These are phyloP conservation scores for Oophaga pumilio DNA, from an alignment of 2,113 vertebrate species.

Conservation along the genomic window DNA sequence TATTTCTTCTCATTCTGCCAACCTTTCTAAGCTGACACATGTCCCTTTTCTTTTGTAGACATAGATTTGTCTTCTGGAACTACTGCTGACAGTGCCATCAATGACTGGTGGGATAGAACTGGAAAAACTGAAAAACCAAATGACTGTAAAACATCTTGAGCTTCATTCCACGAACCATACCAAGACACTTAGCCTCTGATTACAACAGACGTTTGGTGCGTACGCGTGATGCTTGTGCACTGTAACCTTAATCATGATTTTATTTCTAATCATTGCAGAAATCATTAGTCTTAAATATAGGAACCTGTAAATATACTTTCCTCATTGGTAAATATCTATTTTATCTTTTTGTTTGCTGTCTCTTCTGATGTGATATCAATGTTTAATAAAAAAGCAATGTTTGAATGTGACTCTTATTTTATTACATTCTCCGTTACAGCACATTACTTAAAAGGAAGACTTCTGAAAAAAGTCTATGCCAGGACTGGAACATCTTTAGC, in stretches of 20 bases:
- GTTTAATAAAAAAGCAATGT: no score
- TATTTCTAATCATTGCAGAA: background rate
- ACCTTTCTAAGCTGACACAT: background rate
- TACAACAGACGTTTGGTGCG: no score
- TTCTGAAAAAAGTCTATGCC: no score
- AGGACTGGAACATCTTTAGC: no score
- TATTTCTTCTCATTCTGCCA: background rate
- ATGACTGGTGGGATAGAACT: conserved; percentile 58
- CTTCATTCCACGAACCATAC: background rate
- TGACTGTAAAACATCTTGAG: conserved; percentile 64
- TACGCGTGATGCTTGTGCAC: background rate
- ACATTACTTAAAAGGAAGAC: no score
- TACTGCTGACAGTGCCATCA: conserved; percentile 42
- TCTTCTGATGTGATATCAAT: no score
- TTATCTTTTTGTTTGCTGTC: no score
- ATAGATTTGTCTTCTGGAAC: background rate
- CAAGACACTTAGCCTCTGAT: no score
- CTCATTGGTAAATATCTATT: no score
- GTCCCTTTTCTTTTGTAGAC: conserved; percentile 58
- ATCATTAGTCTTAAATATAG: background rate
- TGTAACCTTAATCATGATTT: background rate
- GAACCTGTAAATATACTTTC: background rate
- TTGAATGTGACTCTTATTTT: no score
- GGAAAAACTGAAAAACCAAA: conserved; percentile 56
- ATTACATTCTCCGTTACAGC: no score